Base-by-base conservation (phyloP, 2,888 invertebrate species). In the Nasonia oneida region DNA sequence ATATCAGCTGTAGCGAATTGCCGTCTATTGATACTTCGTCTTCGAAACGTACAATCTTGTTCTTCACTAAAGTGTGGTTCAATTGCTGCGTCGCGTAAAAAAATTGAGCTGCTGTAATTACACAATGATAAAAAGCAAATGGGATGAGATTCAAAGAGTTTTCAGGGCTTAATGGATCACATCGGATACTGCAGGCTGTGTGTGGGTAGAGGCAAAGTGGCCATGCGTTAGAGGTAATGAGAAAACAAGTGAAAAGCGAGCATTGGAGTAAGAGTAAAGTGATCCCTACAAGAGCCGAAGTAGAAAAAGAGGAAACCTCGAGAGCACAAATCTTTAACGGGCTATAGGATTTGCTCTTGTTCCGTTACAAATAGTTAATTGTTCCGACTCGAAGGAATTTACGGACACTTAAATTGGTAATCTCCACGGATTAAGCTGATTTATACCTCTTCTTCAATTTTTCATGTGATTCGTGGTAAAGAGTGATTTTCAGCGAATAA, bases 241-340 rank as follows among this genome's bases (percentile, higher is more conserved):
- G 70, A 50, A 79, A 50, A 53, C 67, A 79, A 29, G 70, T 29
- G 50, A 53, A 79, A 71, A 15, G 18, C 29, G n/a, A 47, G 33
- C n/a, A 33, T 50, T 50, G 33, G 18, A 47, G 29, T 70, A 50
- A 50, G 50, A 50, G 29, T 5, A 18, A 23, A 70, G 14, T n/a
- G 50, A 79, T 70, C n/a, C 10, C 12, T 70, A n/a, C 18, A 53
- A 50, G 70, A 70, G 47, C 18, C 33, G n/a, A 39, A 14, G 29
- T 67, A 15, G 29, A 70, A 37, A 53, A 53, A 33, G 53, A 33
- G 70, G 33, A 70, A 50, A 33, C 0, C 8, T 70, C 5, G 37
- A 12, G 15, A 79, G 47, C 47, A 70, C 78, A 67, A 79, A 70
- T 70, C 79, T 70, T 79, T 70, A 79, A 70, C 50, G 33, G 18